Evolutionary conservation across 2,888 invertebrate species (phyloP), one percentile per base, ranked within the genome.

Genomic region (Zelleria hepariella): DNA sequence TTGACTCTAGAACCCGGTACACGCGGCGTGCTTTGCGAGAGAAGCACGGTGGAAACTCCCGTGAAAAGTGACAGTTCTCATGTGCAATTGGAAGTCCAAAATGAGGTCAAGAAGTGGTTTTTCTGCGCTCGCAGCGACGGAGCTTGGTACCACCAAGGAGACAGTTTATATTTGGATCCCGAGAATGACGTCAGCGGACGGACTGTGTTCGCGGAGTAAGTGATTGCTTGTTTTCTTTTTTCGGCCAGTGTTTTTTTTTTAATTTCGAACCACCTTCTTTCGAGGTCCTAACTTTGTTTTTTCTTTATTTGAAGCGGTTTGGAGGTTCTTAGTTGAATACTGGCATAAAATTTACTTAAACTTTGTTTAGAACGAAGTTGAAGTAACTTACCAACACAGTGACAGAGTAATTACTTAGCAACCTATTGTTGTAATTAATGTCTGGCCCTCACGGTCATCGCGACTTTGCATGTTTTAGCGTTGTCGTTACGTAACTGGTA

Each of bases 121-220:
- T 81, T 87, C 68, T 87, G 87, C 73, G 83, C 75, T 57, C 76
- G 72, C 66, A 73, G 68, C 61, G 66, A 61, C n/a, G 78, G 78
- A 62, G 72, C 64, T 56, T 87, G 86, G 86, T 70, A 74, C 59
- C 81, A 83, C 64, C 81, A 81, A 71, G 84, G 84, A 64, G 74
- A 66, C n/a, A 68, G 68, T 63, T 71, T 86, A 75, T 84, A 75
- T 82, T 82, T 86, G 82, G 82, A 78, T 63, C 62, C 62, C n/a
- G 68, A 71, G n/a, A 72, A 68, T 86, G 86, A 87, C 86, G 86
- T 86, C 86, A 86, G 61, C 70, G 63, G 65, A 60, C 67, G 68
- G 62, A 62, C 63, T 57, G 66, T 64, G 42, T 52, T 56, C 61
- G 61, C 62, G 56, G 68, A 70, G 62, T 86, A 61, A 80, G 83